phyloP scores from a whole-genome alignment of 2,888 invertebrate genomes.

The Microctonus brassicae region DNA sequence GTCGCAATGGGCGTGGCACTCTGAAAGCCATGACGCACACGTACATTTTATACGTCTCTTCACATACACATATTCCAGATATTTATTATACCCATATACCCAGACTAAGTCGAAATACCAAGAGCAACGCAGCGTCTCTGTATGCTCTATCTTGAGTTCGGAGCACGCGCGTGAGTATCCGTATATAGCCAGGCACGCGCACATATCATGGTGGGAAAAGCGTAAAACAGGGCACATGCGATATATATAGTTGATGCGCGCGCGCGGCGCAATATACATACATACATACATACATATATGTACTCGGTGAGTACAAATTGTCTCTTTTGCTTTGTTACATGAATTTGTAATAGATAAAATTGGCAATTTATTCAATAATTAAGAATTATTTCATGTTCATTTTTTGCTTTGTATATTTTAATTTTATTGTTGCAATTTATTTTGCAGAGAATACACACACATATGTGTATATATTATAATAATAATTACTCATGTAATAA shows the following conservation, averaged over 20 bases:
- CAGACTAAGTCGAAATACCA: background rate
- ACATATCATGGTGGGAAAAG: background rate
- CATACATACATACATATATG: no score
- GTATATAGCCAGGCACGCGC: slow-evolving; percentile 1
- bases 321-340: no score
- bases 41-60: slow-evolving; percentile 23
- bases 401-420: no score
- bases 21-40: slow-evolving; percentile 55
- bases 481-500: no score
- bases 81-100: background rate
- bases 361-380: no score
- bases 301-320: background rate
- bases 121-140: background rate
- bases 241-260: background rate
- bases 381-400: no score
- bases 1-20: slow-evolving; percentile 65
- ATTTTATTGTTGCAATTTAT: no score
- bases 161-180: background rate
- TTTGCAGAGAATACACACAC: no score
- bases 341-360: no score
- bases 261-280: slow-evolving; percentile 3
- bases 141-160: background rate
- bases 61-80: background rate
- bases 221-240: background rate
- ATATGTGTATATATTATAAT: no score